Evolutionary conservation across 2,888 invertebrate species (phyloP).

Genomic region (Pardosa pseudoannulata): DNA sequence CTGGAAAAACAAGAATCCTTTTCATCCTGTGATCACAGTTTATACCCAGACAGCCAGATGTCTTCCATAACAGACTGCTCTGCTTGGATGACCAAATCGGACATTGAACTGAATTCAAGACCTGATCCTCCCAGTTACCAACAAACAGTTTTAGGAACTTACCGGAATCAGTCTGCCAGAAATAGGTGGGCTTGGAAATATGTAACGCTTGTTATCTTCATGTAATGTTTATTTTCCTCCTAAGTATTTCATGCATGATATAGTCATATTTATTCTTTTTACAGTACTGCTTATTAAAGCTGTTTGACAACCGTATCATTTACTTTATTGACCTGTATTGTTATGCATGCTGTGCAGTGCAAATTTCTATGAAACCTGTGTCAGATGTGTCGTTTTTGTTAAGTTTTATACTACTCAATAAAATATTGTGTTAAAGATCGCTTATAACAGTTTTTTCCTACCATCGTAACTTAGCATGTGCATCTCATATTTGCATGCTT

Average conservation of each 20-base stretch:
- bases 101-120: slow-evolving; percentile 49
- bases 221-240: slow-evolving; percentile 14
- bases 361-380: neutral
- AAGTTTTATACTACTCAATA: neutral
- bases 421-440: neutral
- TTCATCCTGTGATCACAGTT: slow-evolving; percentile 48
- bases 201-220: slow-evolving; percentile 65
- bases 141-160: slow-evolving; percentile 45
- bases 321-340: neutral
- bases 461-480: neutral
- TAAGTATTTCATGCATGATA: neutral
- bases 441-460: neutral
- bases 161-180: slow-evolving; percentile 41
- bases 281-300: neutral
- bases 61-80: slow-evolving; percentile 58
- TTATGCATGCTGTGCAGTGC: neutral
- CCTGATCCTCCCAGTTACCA: slow-evolving; percentile 54
- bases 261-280: neutral
- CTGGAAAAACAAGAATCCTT: slow-evolving; percentile 63
- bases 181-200: slow-evolving; percentile 71
- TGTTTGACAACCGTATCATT: neutral
- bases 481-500: neutral
- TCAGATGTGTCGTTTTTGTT: neutral
- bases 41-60: slow-evolving; percentile 49
- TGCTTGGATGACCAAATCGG: slow-evolving; percentile 60